Base-by-base conservation (phyloP, 1,140 invertebrate species). In the Mya arenaria region DNA sequence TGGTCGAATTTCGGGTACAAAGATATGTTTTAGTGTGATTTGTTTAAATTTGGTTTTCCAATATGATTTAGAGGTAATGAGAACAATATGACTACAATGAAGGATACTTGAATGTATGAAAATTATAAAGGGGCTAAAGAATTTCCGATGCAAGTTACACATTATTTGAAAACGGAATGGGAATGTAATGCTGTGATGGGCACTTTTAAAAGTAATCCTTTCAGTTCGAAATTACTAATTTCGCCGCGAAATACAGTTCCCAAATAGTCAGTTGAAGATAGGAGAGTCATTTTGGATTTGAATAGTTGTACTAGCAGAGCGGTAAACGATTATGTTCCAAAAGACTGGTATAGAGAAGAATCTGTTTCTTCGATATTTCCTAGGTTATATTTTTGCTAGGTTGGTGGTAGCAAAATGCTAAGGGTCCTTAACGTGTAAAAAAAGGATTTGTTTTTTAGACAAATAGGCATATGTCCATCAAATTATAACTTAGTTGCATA, bases 91-190 rank as follows among this genome's bases (percentile, higher is more conserved):
- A 17, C n/a, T n/a, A n/a, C n/a, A 30, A 13, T 6, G 5, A 52
- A 71, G 19, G 30, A 5, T 23, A 13, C 17, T 23, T 13, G 10
- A 10, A 15, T 8, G 10, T 13, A 17, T 25, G 28, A 77, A 77
- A 79, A 79, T 79, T 44, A 79, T 52, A 56, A 52, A 17, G 75
- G 75, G 25, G 62, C 75, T 36, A 44, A 1, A 2, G n/a, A 36
- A 25, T 79, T 36, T n/a, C 74, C 62, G 23, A 41, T 65, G n/a
- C 19, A 65, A 13, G 52, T 66, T 13, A 15, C n/a, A 10, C 30
- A 48, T 4, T 77, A 77, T 65, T 52, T 77, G 23, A 30, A 52
- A 34, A 65, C 44, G 44, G 74, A 66, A 52, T 25, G 39, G 5
- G 25, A n/a, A 13, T 28, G 30, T 34, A 23, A 15, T 2, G 23